Evolutionary conservation across 1,140 invertebrate genomes (phyloP).

Genomic region (Idris sp.): DNA sequence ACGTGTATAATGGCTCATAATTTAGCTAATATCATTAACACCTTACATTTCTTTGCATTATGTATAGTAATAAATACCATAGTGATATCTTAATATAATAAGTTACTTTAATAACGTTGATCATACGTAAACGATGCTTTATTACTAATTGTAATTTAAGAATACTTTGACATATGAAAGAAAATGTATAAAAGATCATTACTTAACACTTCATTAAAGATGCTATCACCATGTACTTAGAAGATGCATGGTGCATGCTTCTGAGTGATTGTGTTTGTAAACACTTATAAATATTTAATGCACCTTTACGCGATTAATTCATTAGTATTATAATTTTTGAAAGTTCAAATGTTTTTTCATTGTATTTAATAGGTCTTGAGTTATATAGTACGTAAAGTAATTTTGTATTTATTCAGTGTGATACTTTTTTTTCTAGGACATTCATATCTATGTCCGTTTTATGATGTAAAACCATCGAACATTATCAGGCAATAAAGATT

Average conservation of each 20-base stretch:
- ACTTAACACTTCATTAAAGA: constrained; percentile 11
- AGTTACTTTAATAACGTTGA: constrained; percentile 19
- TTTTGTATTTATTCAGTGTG: background rate
- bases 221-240: background rate
- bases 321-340: too few species aligned
- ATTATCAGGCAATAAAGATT: constrained; percentile 22
- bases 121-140: constrained; percentile 5
- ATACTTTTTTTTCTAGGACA: constrained; percentile 17
- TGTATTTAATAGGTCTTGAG: background rate
- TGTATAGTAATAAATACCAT: constrained; percentile 6
- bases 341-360: background rate
- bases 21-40: constrained; percentile 16
- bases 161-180: constrained; percentile 14
- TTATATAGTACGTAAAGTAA: background rate
- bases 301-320: too few species aligned
- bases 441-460: constrained; percentile 12
- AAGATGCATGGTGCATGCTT: constrained; percentile 12
- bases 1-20: constrained; percentile 25
- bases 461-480: constrained; percentile 21
- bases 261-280: background rate
- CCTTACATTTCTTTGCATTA: constrained; percentile 14
- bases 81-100: constrained; percentile 19
- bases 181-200: constrained; percentile 26
- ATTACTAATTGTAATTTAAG: constrained; percentile 16
- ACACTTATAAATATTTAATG: constrained; percentile 16